Base-by-base conservation (phyloP, 2,797 vertebrate genomes). In the Semotilus atromaculatus region DNA sequence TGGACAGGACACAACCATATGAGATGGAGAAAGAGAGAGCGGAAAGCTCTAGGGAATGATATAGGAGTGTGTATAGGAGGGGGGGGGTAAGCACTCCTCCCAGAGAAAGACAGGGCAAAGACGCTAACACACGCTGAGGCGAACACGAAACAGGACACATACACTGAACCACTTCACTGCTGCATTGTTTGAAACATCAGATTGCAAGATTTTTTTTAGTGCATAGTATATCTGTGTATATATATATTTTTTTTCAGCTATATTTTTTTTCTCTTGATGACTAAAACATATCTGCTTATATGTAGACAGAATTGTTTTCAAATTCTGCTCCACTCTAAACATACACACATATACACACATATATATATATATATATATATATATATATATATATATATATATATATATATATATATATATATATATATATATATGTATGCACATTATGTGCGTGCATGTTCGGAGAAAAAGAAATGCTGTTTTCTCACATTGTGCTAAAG, bases 1-100 rank as follows among this genome's bases (percentile, higher is more conserved):
- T 48, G 64, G 84, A 60, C 31, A 71, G 64, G 84, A 60, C 31
- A 67, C 48, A 38, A 72, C 82, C 81, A 88, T 86, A 90, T 70
- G 84, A 87, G 86, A 84, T 14, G 36, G 83, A 88, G 80, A 88
- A 45, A 70, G 86, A 88, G 62, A 71, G 86, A 86, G 83, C 38
- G 66, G 70, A 85, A 84, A 60, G 72, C 85, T 86, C 85, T 77
- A 40, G 85, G 84, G 86, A 89, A 84, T 78, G 83, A 80, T 67
- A 80, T 80, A 45, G 67, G 40, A 45, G 53, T 62, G 62, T n/a
- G n/a, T 67, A 80, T 80, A 45, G 14, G 13, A 4, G n/a, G 83
- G 67, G 85, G 58, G 29, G 83, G 80, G 80, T 77, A 5, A 8
- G 71, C 2, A 77, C 81, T 86, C 86, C 86, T 84, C 82, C 80